Evolutionary conservation across 2,888 invertebrate genomes (phyloP).

Genomic region (Himalopsyche japonica): DNA sequence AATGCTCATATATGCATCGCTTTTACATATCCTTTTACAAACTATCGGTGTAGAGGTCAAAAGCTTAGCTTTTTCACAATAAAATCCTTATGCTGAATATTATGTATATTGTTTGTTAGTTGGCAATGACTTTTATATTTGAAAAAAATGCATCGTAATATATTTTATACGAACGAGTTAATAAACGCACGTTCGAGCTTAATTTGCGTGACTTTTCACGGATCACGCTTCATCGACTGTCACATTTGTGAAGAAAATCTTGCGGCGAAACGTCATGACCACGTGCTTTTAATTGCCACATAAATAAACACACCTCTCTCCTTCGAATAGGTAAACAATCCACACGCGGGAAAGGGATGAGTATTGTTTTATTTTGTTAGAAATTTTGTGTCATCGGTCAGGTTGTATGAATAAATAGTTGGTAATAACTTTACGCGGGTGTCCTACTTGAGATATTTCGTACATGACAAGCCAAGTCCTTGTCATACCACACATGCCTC

Average conservation of each 20-base stretch:
- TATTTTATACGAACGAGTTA: neutral
- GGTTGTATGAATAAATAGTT: slow-evolving; percentile 60
- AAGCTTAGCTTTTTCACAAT: too few species aligned
- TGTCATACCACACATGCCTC: neutral
- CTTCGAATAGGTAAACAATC: slow-evolving; percentile 49
- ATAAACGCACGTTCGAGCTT: slow-evolving; percentile 57
- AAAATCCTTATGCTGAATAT: too few species aligned
- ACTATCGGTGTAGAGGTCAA: too few species aligned
- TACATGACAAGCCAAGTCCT: slow-evolving; percentile 3
- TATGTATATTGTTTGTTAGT: too few species aligned
- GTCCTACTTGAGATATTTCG: slow-evolving; percentile 17
- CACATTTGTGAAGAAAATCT: slow-evolving; percentile 48
- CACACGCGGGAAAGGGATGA: slow-evolving; percentile 54
- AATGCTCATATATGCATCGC: too few species aligned
- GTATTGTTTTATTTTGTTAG: slow-evolving; percentile 23
- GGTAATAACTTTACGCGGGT: slow-evolving; percentile 16
- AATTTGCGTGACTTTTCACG: slow-evolving; percentile 48
- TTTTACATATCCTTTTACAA: too few species aligned
- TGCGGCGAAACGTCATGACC: slow-evolving; percentile 51
- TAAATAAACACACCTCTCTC: slow-evolving; percentile 47
- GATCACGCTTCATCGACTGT: slow-evolving; percentile 63
- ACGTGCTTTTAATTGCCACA: slow-evolving; percentile 37
- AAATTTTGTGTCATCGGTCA: slow-evolving; percentile 45
- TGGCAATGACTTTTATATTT: too few species aligned
- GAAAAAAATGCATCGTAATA: too few species aligned